Base-by-base conservation (phyloP, 2,888 invertebrate genomes). In the Ectemnius lituratus region DNA sequence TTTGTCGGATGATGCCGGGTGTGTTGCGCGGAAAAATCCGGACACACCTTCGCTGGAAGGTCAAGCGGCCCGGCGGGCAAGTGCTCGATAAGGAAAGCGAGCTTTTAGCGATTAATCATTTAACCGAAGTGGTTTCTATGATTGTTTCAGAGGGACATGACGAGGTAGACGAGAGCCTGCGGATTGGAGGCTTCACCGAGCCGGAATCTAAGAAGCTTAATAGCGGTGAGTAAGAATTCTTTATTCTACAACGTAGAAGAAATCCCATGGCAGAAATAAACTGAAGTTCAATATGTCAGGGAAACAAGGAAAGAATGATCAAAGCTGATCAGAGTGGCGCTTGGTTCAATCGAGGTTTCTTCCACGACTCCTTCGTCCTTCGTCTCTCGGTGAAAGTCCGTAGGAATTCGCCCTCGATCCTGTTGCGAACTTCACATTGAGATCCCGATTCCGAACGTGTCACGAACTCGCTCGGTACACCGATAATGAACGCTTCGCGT, bases 351-450 rank as follows among this genome's bases (percentile, higher is more conserved):
- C 11, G 37, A 37, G 60, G 61, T 18, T 67, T 65, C 56, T 75
- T 81, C 11, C 75, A 76, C 70, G 72, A 72, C 76, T 76, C 64
- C 63, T 59, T 67, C 84, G 83, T 80, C 81, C 81, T 83, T 83
- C 79, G 84, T 23, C 13, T 37, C 20, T 13, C 66, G 83, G 85
- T 85, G 85, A 85, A 85, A 85, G 85, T 85, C 79, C 71, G 73
- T 71, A 76, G 69, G 82, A 83, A 84, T 84, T 84, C 81, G 83
- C 81, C 84, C 83, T 82, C 84, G 80, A 84, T 85, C 79, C 79
- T 80, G 75, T 72, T 70, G 78, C 81, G 84, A 85, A 85, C 85
- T 85, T 85, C 82, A 83, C 86, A 86, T 86, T 86, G 86, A 85
- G 85, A 86, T 85, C 80, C 81, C 69, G 37, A 37, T 6, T 37